A percentile compares a stretch with the other conserved stretches of the same genome.
Conservation (phyloP, 2,888 invertebrate genomes). For the Drosophila hamatofila region DNA sequence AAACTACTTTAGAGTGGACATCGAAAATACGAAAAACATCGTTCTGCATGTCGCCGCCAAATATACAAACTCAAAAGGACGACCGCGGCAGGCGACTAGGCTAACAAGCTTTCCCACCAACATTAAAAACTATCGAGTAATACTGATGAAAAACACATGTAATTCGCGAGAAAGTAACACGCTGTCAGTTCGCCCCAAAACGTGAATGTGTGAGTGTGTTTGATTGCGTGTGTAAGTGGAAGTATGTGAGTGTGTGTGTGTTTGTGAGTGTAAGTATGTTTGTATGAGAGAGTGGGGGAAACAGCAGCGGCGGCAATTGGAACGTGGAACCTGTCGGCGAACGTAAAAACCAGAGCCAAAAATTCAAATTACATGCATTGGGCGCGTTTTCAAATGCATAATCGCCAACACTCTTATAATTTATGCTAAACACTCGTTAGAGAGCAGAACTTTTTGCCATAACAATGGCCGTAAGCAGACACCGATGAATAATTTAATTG, state of each 20-base stretch:
- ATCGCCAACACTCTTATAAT: conserved; percentile 65
- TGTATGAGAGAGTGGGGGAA: conserved; percentile 45
- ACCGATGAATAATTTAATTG: conserved; percentile 53
- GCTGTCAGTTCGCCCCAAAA: conserved; percentile 74
- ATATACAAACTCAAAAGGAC: conserved; percentile 39
- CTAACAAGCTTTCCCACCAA: conserved; percentile 26
- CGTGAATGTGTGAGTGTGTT: conserved; percentile 38
- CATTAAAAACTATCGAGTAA: conserved; percentile 26
- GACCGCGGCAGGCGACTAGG: conserved; percentile 12
- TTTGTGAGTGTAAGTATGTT: conserved; percentile 33
- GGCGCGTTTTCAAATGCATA: conserved; percentile 76
- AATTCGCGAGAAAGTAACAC: conserved; percentile 81
- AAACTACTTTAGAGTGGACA: conserved; percentile 75
- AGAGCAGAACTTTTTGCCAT: conserved; percentile 52
- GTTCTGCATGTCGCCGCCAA: conserved; percentile 46
- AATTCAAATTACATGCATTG: conserved; percentile 76
- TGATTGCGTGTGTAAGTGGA: conserved; percentile 36
- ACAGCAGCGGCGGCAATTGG: conserved; percentile 59
- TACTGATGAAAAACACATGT: conserved; percentile 73
- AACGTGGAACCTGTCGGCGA: conserved; percentile 75
- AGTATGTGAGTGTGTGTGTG: conserved; percentile 24
- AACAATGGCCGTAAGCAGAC: conserved; percentile 34
- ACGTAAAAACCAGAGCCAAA: conserved; percentile 76
- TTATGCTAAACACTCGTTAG: conserved; percentile 63
- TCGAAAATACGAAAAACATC: conserved; percentile 43